Evolutionary conservation across 2,113 vertebrate species (phyloP), one percentile per base, ranked within the genome.

Genomic region (Dipodomys spectabilis): DNA sequence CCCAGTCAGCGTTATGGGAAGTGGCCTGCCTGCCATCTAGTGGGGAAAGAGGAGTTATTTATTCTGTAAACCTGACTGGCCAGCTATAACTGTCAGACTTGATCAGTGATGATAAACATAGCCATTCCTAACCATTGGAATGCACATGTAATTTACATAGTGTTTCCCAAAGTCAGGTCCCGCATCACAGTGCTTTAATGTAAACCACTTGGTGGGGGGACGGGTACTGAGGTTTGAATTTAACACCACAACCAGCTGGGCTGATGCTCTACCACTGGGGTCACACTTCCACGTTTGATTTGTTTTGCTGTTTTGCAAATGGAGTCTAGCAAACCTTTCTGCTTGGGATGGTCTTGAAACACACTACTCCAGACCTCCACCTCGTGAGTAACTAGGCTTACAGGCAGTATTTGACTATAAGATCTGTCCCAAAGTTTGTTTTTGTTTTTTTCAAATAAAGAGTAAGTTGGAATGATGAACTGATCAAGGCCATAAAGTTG

Each of bases 11-110:
- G 35, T 30, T 71, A 87, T 82, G 91, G 35, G 77, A 86, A 83
- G 74, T 67, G 79, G 25, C 62, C 92, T 5, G 27, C 25, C 85
- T 95, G 97, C 95, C 97, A 96, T 69, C 96, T 95, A 96, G 93
- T 92, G 96, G 94, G 5, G 0, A 71, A 64, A 95, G 2, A 64
- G 53, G 44, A 32, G 35, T 28, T 39, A 20, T 81, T 73, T 74
- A 18, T 84, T 88, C 62, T 44, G n/a, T 72, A 84, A 88, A 32
- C 5, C 11, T 28, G 69, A 88, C 49, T 68, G 39, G 32, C 39
- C 75, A 65, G 7, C 74, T 32, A 12, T 23, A 93, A 5, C 15
- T 67, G 8, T 30, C 92, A 15, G 81, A 77, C 44, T 90, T 62
- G 27, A n/a, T n/a, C 3, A 19, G 44, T 49, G 35, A 71, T 69